Evolutionary conservation across 2,888 invertebrate genomes (phyloP), one percentile per base, ranked within the genome.

Genomic region (Pristionchus mayeri): DNA sequence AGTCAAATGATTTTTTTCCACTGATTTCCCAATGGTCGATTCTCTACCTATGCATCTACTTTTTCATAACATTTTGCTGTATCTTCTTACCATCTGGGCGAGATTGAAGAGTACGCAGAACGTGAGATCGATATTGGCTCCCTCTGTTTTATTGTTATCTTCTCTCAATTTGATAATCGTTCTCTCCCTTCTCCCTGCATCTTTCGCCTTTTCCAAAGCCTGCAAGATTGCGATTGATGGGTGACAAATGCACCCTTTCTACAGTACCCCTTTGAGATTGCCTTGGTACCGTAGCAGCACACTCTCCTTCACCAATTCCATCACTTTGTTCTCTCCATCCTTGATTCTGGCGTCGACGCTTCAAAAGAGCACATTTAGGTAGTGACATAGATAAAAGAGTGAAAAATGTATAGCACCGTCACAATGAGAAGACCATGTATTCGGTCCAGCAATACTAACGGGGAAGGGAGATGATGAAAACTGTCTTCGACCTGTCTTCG

Each of bases 91-190:
- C 88, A 88, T 88, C 37, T 96, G 96, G 2, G 98, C 98, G 88
- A 99, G 94, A 93, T 98, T 99, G 93, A 98, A 98, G 60, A 98
- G 95, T 0, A 98, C 98, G 86, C 96, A 96, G 94, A 97, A 98
- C 0, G 98, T 98, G 44, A 99, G 95, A 92, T 99, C 98, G 90
- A 98, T 95, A 93, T 98, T 98, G 93, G 97, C 97, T 85, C 96
- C 95, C 87, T 98, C 97, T 76, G 96, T 96, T 87, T 97, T 95
- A 81, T 96, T 96, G 85, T 93, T 91, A 93, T 98, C 97, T 93
- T 98, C 98, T 89, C 98, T 96, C 93, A 97, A 95, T 85, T 96
- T 95, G 87, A 97, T 96, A 79, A 98, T 94, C 87, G 96, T 96
- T 85, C 97, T 95, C 93, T 99, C 98, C 92, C 98, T 95, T 13